Evolutionary conservation across 2,797 vertebrate genomes (phyloP).

Genomic region (Amblyopsis hoosieri): DNA sequence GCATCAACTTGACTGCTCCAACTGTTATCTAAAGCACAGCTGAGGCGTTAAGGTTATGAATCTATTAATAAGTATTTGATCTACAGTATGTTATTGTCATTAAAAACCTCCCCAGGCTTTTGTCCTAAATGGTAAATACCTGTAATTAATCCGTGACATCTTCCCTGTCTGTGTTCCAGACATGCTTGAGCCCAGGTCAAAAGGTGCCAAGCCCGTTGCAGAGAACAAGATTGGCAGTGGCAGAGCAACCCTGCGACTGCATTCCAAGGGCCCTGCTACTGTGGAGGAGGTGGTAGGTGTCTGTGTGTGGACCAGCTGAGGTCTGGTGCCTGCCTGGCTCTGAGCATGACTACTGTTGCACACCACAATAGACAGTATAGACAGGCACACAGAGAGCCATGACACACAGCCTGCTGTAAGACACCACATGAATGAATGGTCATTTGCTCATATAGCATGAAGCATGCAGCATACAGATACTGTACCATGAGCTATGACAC

Average conservation of each 20-base stretch:
- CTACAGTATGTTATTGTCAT: too few relatives aligned
- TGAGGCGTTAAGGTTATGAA: too few relatives aligned
- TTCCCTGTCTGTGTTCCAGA: constrained; percentile 71
- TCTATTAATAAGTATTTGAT: too few relatives aligned
- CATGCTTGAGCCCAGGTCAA: constrained; percentile 89
- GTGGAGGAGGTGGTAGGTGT: constrained; percentile 88
- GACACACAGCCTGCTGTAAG: too few relatives aligned
- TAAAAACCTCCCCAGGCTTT: not conserved
- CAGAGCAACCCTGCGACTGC: constrained; percentile 89
- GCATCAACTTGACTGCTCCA: too few relatives aligned
- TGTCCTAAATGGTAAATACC: not conserved
- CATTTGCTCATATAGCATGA: too few relatives aligned
- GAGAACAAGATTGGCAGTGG: constrained; percentile 82
- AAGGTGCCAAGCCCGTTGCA: constrained; percentile 72
- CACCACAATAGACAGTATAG: not conserved
- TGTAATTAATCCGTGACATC: not conserved
- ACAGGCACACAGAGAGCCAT: not conserved
- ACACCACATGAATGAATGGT: too few relatives aligned
- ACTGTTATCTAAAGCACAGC: too few relatives aligned
- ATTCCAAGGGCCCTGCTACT: constrained; percentile 89
- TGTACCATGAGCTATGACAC: too few relatives aligned
- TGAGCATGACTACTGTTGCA: not conserved
- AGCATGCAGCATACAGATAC: too few relatives aligned
- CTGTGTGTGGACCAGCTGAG: not conserved
- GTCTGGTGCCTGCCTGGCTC: not conserved